Conservation (phyloP, 2,797 vertebrate genomes). For the Cephalopachus bancanus region DNA sequence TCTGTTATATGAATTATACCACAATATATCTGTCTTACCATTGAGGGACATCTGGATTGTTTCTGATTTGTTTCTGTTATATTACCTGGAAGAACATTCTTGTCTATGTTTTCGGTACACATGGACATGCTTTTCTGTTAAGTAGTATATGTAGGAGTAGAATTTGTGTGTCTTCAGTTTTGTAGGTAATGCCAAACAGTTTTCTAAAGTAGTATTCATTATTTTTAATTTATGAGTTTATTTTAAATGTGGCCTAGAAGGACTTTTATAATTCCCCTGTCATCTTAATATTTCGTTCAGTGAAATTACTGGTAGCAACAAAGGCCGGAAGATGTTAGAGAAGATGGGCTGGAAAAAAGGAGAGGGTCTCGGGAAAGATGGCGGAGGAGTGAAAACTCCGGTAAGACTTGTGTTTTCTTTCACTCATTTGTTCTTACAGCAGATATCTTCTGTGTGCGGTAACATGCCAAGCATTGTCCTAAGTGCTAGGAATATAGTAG, state of each 20-base stretch:
- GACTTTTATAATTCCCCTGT: conserved; percentile 3
- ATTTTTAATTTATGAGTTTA: conserved; percentile 55
- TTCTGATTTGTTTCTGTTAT: not conserved
- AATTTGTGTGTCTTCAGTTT: conserved; percentile 10
- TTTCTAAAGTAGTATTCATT: conserved; percentile 17
- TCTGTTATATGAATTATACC: not conserved
- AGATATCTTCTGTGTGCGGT: not conserved
- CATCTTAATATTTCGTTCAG: conserved; percentile 86
- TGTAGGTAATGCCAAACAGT: not conserved
- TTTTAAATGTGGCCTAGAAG: conserved; percentile 36
- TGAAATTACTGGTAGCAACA: conserved; percentile 97
- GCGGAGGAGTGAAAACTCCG: conserved; percentile 95
- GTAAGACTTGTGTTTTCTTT: conserved; percentile 88
- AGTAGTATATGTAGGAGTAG: not conserved
- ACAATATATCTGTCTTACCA: not conserved
- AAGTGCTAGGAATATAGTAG: not conserved
- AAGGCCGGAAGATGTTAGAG: conserved; percentile 97
- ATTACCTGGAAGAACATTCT: not conserved
- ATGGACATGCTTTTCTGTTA: conserved; percentile 6
- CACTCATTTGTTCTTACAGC: not conserved
- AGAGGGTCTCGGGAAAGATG: conserved; percentile 96
- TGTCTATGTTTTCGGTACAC: not conserved
- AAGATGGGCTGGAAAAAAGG: conserved; percentile 99
- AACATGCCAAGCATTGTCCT: not conserved
- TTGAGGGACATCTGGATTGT: not conserved